A percentile compares a stretch with the other conserved stretches of the same genome.
Conservation (phyloP, 2,888 invertebrate species). For the Mimas tiliae region DNA sequence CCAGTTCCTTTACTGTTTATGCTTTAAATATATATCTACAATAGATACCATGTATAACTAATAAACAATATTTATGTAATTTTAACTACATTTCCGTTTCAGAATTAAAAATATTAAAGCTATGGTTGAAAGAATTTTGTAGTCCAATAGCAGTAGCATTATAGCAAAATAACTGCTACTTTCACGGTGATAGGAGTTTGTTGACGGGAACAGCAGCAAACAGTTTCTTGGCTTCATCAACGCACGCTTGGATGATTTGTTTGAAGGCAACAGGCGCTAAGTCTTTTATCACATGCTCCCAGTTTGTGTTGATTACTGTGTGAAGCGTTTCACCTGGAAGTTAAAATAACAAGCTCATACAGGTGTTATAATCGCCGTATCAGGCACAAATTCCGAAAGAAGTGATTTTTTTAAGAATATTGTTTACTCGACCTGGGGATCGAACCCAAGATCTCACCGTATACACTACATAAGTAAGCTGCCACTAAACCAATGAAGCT, state of each 20-base stretch:
- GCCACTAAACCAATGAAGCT: background rate
- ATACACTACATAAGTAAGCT: background rate
- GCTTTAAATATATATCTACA: too few relatives aligned
- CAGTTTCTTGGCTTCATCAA: conserved; percentile 74
- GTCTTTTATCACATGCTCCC: conserved; percentile 79
- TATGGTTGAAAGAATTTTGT: background rate
- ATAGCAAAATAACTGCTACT: background rate
- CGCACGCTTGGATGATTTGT: conserved; percentile 75
- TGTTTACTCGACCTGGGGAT: too few relatives aligned
- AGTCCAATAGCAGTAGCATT: too few relatives aligned
- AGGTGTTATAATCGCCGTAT: too few relatives aligned
- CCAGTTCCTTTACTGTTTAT: too few relatives aligned
- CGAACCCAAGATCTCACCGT: too few relatives aligned
- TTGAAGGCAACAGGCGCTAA: conserved; percentile 76
- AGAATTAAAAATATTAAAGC: background rate
- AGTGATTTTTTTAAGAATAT: too few relatives aligned
- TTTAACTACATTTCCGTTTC: too few relatives aligned
- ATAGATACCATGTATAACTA: too few relatives aligned
- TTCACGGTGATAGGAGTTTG: conserved; percentile 58
- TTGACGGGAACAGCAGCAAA: conserved; percentile 68
- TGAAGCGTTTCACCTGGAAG: conserved; percentile 68
- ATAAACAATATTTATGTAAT: background rate
- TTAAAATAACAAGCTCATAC: conserved; percentile 20
- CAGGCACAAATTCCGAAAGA: too few relatives aligned
- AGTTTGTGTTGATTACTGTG: conserved; percentile 74